Evolutionary conservation across 2,113 vertebrate genomes (phyloP).

Genomic region (Actenoides hombroni): DNA sequence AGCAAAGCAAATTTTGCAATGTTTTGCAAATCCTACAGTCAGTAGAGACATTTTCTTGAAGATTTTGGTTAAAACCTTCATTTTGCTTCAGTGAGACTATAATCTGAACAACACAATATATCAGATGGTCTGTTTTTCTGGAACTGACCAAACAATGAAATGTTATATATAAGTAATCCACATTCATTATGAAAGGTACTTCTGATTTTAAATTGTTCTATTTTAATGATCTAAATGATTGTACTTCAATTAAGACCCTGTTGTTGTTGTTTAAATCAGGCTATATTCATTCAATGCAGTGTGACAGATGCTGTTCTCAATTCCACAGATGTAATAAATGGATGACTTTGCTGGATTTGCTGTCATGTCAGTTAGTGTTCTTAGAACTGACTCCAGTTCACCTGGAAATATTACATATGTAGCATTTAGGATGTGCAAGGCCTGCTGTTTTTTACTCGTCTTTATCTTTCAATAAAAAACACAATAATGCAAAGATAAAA

Average conservation of each 20-base stretch:
- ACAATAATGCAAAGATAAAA: background rate
- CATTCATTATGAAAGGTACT: background rate
- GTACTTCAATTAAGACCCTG: background rate
- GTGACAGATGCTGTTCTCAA: background rate
- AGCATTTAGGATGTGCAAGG: background rate
- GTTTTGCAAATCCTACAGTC: background rate
- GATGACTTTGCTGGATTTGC: background rate
- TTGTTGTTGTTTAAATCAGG: background rate
- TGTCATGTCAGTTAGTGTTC: background rate
- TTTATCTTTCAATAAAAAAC: background rate
- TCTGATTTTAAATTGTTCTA: background rate
- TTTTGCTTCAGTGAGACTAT: background rate
- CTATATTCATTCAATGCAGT: background rate
- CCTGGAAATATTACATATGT: background rate
- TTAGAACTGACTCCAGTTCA: background rate
- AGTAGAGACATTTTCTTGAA: background rate
- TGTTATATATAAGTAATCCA: background rate
- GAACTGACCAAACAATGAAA: background rate
- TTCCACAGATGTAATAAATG: background rate
- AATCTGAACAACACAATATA: background rate
- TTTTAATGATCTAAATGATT: background rate
- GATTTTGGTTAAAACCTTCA: background rate
- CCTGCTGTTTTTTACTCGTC: background rate
- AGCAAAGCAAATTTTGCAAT: background rate
- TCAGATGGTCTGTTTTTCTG: background rate